Percentiles rank a stretch among this genome's conserved stretches.
Evolutionary conservation across 2,113 vertebrate genomes (phyloP).

Genomic region (Oncorhynchus mykiss): DNA sequence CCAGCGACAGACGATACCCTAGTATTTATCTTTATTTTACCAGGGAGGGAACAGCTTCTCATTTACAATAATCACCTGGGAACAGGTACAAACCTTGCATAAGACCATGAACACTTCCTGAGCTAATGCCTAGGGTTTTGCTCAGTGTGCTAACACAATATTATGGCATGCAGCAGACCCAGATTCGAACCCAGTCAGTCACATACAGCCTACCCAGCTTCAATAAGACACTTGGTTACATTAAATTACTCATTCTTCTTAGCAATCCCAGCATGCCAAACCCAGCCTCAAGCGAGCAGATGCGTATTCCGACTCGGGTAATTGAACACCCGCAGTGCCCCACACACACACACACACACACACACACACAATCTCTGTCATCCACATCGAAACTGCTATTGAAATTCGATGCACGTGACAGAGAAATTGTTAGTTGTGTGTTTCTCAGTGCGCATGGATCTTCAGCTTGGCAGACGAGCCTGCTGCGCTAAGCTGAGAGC

Average conservation of each 20-base stretch:
- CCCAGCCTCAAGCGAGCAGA: neutral
- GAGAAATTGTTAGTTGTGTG: too few species aligned
- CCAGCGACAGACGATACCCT: too few species aligned
- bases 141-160: neutral
- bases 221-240: too few species aligned
- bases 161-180: too few species aligned
- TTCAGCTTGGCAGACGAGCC: slow-evolving; percentile 1
- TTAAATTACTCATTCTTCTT: neutral
- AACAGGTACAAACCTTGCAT: too few species aligned
- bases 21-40: neutral
- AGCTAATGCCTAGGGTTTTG: neutral
- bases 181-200: too few species aligned
- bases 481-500: slow-evolving; percentile 30
- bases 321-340: neutral
- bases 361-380: neutral
- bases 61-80: too few species aligned
- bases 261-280: neutral
- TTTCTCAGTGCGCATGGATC: slow-evolving; percentile 10
- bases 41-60: too few species aligned
- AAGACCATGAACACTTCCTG: neutral
- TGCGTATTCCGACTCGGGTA: neutral
- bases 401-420: too few species aligned
- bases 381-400: too few species aligned
- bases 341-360: too few species aligned
- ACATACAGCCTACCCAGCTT: too few species aligned